phyloP scores from a whole-genome alignment of 2,888 invertebrate genomes.

The Phengaris arion region DNA sequence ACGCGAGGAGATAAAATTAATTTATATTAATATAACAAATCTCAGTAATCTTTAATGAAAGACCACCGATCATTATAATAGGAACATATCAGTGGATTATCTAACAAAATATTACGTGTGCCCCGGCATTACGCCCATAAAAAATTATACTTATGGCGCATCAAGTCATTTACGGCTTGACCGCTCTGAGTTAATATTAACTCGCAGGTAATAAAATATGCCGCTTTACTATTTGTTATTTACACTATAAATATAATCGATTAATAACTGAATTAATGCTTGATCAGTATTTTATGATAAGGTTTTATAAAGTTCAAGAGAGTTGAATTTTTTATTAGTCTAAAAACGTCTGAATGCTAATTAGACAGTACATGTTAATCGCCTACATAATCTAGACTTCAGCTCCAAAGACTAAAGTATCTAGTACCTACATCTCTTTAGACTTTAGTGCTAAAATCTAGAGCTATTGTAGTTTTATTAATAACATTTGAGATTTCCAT shows the following conservation, averaged over 20 bases:
- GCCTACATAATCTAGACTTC: too few species aligned
- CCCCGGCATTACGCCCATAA: constrained; percentile 7
- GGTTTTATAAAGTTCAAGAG: neutral
- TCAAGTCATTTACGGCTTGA: constrained; percentile 7
- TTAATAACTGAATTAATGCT: neutral
- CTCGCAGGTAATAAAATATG: neutral
- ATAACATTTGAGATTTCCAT: too few species aligned
- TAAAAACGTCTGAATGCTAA: too few species aligned
- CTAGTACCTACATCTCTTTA: too few species aligned
- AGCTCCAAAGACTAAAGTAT: too few species aligned
- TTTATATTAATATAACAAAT: neutral
- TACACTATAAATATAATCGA: neutral
- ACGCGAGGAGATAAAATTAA: neutral
- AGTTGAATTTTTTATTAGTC: neutral
- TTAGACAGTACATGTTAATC: too few species aligned
- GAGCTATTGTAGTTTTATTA: too few species aligned
- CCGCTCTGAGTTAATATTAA: neutral
- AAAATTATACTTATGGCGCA: constrained; percentile 22
- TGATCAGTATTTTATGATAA: neutral
- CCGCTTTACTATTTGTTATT: constrained; percentile 5
- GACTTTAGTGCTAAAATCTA: too few species aligned
- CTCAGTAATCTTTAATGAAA: constrained; percentile 7
- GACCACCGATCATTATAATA: neutral
- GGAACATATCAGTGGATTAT: constrained; percentile 15
- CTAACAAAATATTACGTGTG: constrained; percentile 40